Percentiles rank a stretch among this genome's conserved stretches.
phyloP scores from a whole-genome alignment of 2,113 vertebrate species.

The Scolopax mira region DNA sequence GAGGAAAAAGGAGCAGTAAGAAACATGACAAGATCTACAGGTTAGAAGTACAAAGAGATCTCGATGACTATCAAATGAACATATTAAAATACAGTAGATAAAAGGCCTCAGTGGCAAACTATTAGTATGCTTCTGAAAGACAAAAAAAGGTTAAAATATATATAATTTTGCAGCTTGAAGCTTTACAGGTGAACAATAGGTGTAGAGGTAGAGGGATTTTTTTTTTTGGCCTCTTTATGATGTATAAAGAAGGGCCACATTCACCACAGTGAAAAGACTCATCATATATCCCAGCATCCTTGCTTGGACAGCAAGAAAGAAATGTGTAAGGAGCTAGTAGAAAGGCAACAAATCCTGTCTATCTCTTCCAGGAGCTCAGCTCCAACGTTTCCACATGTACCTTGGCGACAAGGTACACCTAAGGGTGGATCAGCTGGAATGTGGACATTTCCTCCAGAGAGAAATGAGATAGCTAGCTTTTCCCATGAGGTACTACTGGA shows the following conservation, averaged over 20 bases:
- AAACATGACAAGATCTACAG: slow-evolving; percentile 51
- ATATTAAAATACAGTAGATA: slow-evolving; percentile 55
- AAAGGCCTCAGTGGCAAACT: slow-evolving; percentile 64
- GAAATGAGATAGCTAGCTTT: slow-evolving; percentile 33
- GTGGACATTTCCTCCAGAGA: neutral
- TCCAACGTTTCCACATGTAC: slow-evolving; percentile 41
- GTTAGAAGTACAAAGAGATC: slow-evolving; percentile 54
- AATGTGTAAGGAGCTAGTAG: slow-evolving; percentile 58
- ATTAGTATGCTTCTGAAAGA: slow-evolving; percentile 55
- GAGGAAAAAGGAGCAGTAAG: slow-evolving; percentile 42
- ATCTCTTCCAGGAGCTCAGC: slow-evolving; percentile 54
- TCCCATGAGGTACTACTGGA: slow-evolving; percentile 55
- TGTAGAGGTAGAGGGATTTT: slow-evolving; percentile 63
- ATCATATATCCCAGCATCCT: slow-evolving; percentile 64
- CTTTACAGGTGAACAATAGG: slow-evolving; percentile 59
- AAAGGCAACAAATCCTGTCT: slow-evolving; percentile 53
- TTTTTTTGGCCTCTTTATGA: slow-evolving; percentile 59
- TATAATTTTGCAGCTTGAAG: slow-evolving; percentile 46
- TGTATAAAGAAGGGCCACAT: slow-evolving; percentile 65
- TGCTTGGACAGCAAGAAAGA: slow-evolving; percentile 63
- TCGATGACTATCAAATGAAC: slow-evolving; percentile 49
- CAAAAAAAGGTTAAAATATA: slow-evolving; percentile 59
- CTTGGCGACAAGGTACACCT: slow-evolving; percentile 28
- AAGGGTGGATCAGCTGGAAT: neutral
- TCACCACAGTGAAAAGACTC: slow-evolving; percentile 68